These are phyloP conservation scores for Strigamia crassipes DNA, from an alignment of 2,888 invertebrate genomes.

Conservation along the genomic window DNA sequence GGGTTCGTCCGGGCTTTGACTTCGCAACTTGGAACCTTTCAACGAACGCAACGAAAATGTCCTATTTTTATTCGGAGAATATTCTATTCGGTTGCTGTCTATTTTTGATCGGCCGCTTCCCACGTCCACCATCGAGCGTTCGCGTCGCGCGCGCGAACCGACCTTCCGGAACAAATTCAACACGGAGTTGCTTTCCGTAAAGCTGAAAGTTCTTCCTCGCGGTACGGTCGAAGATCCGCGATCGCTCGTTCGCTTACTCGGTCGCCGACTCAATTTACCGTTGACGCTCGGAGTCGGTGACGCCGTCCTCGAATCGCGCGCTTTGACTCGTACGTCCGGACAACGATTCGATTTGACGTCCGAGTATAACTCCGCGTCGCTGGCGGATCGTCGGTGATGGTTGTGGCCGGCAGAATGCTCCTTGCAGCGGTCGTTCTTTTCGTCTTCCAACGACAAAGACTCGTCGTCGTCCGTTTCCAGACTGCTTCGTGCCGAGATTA, in stretches of 20 bases:
- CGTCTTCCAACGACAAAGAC: background rate
- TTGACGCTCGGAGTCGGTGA: background rate
- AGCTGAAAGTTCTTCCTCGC: background rate
- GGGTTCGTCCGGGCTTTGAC: conserved; percentile 68
- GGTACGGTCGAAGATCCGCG: background rate
- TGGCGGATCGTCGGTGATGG: conserved; percentile 39
- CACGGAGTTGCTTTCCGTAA: background rate
- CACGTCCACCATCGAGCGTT: background rate
- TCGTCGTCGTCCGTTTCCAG: background rate
- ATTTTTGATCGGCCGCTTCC: background rate
- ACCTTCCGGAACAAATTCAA: conserved; percentile 2
- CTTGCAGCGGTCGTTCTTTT: conserved; percentile 8
- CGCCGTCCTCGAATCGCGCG: too few species aligned
- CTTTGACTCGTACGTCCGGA: too few species aligned
- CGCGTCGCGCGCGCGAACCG: background rate
- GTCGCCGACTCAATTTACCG: background rate
- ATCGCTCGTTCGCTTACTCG: background rate
- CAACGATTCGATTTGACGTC: background rate
- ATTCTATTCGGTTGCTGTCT: background rate
- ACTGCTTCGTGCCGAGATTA: background rate
- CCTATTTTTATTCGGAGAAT: conserved; percentile 37
- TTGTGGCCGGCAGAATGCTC: too few species aligned
- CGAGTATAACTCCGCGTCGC: conserved; percentile 44
- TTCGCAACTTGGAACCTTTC: background rate
- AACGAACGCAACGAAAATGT: background rate